A percentile compares a stretch with the other conserved stretches of the same genome.
Evolutionary conservation across 2,113 vertebrate species (phyloP).

Genomic region (Oenanthe melanoleuca): DNA sequence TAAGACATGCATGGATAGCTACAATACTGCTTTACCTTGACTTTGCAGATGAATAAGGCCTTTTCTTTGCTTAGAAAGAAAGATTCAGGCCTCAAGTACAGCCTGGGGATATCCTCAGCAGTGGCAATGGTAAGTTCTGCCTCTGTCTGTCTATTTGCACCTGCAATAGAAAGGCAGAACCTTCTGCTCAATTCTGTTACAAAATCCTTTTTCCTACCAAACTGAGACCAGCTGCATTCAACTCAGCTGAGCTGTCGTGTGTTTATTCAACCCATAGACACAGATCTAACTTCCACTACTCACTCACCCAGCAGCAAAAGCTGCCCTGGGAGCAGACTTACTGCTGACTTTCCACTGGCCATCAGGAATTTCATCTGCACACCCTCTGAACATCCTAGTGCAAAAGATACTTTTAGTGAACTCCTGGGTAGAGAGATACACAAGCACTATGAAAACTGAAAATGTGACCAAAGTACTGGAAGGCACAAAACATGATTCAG

Average conservation of each 20-base stretch:
- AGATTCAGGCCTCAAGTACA: background rate
- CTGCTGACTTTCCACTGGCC: no score
- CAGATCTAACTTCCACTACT: background rate
- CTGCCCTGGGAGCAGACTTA: background rate
- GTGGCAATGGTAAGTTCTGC: background rate
- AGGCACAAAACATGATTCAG: background rate
- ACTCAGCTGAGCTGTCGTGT: background rate
- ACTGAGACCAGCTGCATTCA: background rate
- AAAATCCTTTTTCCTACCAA: background rate
- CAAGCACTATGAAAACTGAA: background rate
- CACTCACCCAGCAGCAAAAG: background rate
- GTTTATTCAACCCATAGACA: background rate
- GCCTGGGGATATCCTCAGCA: background rate
- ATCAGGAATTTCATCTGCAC: no score
- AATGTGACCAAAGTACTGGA: background rate
- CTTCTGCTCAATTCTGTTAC: background rate
- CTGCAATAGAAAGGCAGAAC: background rate
- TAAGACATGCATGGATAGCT: background rate
- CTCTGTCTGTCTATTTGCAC: background rate
- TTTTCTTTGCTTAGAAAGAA: background rate
- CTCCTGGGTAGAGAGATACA: background rate
- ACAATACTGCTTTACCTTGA: background rate
- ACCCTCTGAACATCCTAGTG: background rate
- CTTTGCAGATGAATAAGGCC: background rate
- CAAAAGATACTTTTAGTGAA: background rate